These are phyloP conservation scores for Clamator glandarius DNA, from an alignment of 2,797 vertebrate genomes.

Conservation along the genomic window DNA sequence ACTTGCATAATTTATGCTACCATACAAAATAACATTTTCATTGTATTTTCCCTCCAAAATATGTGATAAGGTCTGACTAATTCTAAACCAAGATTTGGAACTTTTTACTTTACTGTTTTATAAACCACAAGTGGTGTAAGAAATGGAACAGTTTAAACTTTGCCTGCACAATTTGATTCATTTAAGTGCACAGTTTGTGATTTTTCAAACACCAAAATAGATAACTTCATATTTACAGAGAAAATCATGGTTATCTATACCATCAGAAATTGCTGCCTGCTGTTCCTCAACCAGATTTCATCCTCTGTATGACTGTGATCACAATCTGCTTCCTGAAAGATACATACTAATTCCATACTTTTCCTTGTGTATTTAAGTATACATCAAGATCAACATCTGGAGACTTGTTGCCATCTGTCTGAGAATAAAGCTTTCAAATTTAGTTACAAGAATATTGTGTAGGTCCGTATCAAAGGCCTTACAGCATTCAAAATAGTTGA, in stretches of 20 bases:
- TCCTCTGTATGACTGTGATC: not conserved
- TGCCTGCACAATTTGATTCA: not conserved
- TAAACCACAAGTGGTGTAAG: not conserved
- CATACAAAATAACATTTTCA: not conserved
- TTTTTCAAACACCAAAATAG: not conserved
- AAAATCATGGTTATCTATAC: not conserved
- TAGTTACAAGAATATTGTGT: too few relatives aligned
- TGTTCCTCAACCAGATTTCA: not conserved
- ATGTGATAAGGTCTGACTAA: not conserved
- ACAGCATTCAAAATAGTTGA: not conserved
- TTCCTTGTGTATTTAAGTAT: not conserved
- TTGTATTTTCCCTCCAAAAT: not conserved
- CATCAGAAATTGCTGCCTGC: not conserved
- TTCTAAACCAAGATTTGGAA: not conserved
- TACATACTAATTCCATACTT: not conserved
- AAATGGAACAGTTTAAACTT: not conserved
- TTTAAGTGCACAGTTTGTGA: not conserved
- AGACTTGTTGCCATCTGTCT: not conserved
- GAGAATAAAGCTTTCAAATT: not conserved
- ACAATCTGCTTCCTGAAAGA: not conserved
- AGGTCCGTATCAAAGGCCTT: not conserved
- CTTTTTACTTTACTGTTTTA: not conserved
- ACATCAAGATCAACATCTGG: not conserved
- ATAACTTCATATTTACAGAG: not conserved
- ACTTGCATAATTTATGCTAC: fast-evolving